Percentiles rank a stretch among this genome's conserved stretches.
phyloP scores from a whole-genome alignment of 2,113 vertebrate species.

The Heliornis fulica region DNA sequence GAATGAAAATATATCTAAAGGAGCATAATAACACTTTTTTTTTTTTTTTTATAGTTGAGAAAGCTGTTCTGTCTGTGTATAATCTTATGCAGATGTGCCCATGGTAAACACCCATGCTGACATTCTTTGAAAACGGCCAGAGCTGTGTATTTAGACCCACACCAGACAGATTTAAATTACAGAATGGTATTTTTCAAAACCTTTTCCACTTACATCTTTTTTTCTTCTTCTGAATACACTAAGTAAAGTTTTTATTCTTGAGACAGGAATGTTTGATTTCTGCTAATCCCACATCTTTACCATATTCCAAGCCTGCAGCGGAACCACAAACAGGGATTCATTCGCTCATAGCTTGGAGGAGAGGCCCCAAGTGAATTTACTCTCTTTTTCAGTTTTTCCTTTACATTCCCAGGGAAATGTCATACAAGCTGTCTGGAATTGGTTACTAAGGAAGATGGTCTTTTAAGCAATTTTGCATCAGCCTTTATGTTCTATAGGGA shows the following conservation, averaged over 20 bases:
- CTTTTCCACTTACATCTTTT: constrained; percentile 22
- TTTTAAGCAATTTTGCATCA: constrained; percentile 60
- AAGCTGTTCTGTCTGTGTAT: constrained; percentile 41
- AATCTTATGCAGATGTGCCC: constrained; percentile 69
- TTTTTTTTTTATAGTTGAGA: background rate
- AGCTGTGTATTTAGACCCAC: constrained; percentile 32
- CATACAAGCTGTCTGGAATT: constrained; percentile 48
- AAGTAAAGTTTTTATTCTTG: constrained; percentile 52
- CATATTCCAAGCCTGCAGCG: background rate
- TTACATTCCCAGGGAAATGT: constrained; percentile 63
- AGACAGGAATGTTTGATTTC: constrained; percentile 68
- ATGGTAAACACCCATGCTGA: constrained; percentile 48
- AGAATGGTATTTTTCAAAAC: constrained; percentile 62
- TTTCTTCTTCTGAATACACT: constrained; percentile 25
- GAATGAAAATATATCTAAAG: constrained; percentile 56
- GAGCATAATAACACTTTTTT: background rate
- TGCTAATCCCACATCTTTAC: constrained; percentile 66
- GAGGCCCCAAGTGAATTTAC: constrained; percentile 32
- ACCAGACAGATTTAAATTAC: constrained; percentile 58
- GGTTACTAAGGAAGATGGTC: constrained; percentile 36
- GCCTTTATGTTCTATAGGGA: constrained; percentile 37
- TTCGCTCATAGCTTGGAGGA: constrained; percentile 1
- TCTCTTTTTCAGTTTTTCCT: constrained; percentile 48
- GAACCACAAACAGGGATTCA: constrained; percentile 13
- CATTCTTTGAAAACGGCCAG: constrained; percentile 61